Evolutionary conservation across 2,888 invertebrate genomes (phyloP).

Genomic region (Desoria tigrina): DNA sequence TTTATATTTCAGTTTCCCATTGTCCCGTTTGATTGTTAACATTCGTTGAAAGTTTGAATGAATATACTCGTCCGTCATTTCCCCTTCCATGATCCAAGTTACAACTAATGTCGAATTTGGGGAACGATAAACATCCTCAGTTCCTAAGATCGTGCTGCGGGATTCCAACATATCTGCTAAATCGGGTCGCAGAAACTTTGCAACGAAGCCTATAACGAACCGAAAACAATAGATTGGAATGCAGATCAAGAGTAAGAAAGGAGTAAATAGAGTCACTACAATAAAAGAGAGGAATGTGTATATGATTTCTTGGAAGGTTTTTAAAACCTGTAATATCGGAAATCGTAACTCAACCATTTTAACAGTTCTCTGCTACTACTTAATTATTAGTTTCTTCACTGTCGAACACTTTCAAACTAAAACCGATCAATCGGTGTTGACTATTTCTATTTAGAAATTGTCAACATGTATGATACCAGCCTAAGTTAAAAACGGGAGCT

Average conservation of each 20-base stretch:
- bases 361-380: too few relatives aligned
- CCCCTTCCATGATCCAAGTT: background rate
- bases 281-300: background rate
- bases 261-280: background rate
- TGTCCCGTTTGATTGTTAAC: background rate
- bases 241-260: background rate
- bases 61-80: background rate
- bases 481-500: too few relatives aligned
- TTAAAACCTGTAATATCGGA: background rate
- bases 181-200: background rate
- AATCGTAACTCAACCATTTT: too few relatives aligned
- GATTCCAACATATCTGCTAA: background rate
- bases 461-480: too few relatives aligned
- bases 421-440: too few relatives aligned
- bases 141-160: background rate
- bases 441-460: too few relatives aligned
- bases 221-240: background rate
- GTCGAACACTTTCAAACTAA: too few relatives aligned
- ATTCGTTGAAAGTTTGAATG: background rate
- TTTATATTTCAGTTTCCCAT: background rate
- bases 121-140: background rate
- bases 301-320: background rate
- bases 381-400: too few relatives aligned
- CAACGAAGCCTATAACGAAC: background rate
- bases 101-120: background rate